A percentile compares a stretch with the other conserved stretches of the same genome.
Evolutionary conservation across 2,888 invertebrate genomes (phyloP).

Genomic region (Hoplodrina blanda): DNA sequence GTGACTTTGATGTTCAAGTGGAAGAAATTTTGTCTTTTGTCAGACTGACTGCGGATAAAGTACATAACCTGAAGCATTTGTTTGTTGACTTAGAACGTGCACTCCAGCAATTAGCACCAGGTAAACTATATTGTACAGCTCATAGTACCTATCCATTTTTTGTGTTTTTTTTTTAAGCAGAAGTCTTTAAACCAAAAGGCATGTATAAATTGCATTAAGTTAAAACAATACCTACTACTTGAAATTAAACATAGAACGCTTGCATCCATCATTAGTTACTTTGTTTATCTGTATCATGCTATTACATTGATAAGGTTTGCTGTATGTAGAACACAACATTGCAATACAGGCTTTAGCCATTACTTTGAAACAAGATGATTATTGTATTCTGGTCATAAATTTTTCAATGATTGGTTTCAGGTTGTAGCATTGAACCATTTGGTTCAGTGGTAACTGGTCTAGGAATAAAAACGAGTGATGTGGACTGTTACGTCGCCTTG

Average conservation of each 20-base stretch:
- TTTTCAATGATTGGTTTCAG: constrained; percentile 70
- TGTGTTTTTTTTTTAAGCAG: not conserved
- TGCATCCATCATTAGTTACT: too few species aligned
- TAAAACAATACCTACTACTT: too few species aligned
- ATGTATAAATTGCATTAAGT: not conserved
- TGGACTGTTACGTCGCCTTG: constrained; percentile 92
- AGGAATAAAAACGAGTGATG: constrained; percentile 93
- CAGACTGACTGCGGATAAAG: constrained; percentile 74
- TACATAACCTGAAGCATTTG: constrained; percentile 73
- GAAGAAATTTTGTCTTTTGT: constrained; percentile 73
- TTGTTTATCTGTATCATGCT: too few species aligned
- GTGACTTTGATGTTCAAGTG: constrained; percentile 83
- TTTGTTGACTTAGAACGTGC: constrained; percentile 77
- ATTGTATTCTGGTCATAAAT: not conserved
- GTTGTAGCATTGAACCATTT: constrained; percentile 88
- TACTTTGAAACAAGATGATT: too few species aligned
- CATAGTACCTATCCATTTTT: not conserved
- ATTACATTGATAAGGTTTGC: too few species aligned
- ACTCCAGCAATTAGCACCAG: constrained; percentile 77
- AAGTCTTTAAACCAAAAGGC: not conserved
- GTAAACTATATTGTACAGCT: constrained; percentile 58
- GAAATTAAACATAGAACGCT: too few species aligned
- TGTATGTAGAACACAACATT: too few species aligned
- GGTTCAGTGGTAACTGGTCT: constrained; percentile 94
- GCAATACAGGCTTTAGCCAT: too few species aligned